Evolutionary conservation across 1,140 invertebrate genomes (phyloP).

Genomic region (Thalassaphorura encarpata): DNA sequence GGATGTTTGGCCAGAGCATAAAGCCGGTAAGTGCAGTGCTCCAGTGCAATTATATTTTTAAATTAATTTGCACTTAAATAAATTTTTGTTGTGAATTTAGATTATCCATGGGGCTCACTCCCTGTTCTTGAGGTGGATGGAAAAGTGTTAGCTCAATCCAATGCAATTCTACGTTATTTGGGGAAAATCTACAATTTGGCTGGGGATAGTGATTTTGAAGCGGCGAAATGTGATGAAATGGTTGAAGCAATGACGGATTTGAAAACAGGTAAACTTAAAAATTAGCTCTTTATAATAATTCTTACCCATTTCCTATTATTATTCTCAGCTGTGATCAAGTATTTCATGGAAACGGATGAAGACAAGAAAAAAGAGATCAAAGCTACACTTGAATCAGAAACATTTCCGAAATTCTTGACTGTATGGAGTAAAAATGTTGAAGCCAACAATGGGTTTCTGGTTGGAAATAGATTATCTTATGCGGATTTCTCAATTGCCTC

Average conservation of each 20-base stretch:
- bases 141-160: conserved; percentile 50
- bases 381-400: not conserved
- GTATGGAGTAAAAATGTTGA: not conserved
- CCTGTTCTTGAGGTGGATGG: conserved; percentile 58
- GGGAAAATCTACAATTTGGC: conserved; percentile 49
- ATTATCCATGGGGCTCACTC: conserved; percentile 43
- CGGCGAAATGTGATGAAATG: conserved; percentile 49
- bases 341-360: conserved; percentile 3
- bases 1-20: too few relatives aligned
- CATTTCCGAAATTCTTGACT: conserved; percentile 10
- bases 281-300: too few relatives aligned
- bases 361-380: conserved; percentile 4
- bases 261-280: not conserved
- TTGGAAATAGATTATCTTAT: conserved; percentile 3
- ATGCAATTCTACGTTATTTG: conserved; percentile 54
- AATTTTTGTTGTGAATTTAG: too few relatives aligned
- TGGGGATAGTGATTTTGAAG: conserved; percentile 51
- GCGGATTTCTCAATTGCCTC: not conserved
- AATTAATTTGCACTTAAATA: too few relatives aligned
- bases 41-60: too few relatives aligned
- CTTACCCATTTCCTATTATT: too few relatives aligned
- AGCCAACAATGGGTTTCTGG: not conserved
- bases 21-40: too few relatives aligned
- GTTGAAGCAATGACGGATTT: conserved; percentile 47
- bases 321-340: not conserved